Percentiles rank a stretch among this genome's conserved stretches.
These are phyloP conservation scores for Malurus leucopterus DNA, from an alignment of 2,797 vertebrate species.

Conservation along the genomic window DNA sequence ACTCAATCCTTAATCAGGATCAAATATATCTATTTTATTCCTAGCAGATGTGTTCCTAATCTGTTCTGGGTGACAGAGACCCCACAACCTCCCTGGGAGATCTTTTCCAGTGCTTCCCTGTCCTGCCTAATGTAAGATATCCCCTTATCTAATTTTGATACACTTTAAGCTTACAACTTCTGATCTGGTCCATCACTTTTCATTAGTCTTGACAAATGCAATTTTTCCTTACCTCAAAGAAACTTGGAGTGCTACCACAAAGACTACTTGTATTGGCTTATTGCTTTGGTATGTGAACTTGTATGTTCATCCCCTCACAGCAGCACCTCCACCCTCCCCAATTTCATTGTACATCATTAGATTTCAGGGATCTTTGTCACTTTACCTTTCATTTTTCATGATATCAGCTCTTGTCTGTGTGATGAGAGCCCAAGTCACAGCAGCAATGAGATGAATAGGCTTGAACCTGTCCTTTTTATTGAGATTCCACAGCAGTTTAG, in stretches of 20 bases:
- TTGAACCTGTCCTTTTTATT: not conserved
- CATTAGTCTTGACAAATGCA: not conserved
- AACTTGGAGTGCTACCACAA: not conserved
- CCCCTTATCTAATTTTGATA: not conserved
- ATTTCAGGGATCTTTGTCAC: not conserved
- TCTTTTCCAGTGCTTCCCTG: not conserved
- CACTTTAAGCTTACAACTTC: not conserved
- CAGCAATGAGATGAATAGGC: not conserved
- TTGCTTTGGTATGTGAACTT: not conserved
- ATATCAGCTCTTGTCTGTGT: not conserved
- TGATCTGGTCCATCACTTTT: not conserved
- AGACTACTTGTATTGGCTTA: not conserved
- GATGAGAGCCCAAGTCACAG: not conserved
- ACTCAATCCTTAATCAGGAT: not conserved
- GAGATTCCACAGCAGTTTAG: not conserved
- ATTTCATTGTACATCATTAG: not conserved
- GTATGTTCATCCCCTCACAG: not conserved
- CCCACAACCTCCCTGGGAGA: not conserved
- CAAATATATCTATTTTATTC: conserved; percentile 2
- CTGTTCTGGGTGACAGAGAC: not conserved
- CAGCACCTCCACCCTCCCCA: not conserved
- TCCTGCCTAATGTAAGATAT: not conserved
- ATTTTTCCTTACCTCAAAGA: not conserved
- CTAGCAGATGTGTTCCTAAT: not conserved
- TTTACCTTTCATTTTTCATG: not conserved